Percentiles rank a stretch among this genome's conserved stretches.
Evolutionary conservation across 2,797 vertebrate genomes (phyloP).

Genomic region (Cichlasoma orientale): DNA sequence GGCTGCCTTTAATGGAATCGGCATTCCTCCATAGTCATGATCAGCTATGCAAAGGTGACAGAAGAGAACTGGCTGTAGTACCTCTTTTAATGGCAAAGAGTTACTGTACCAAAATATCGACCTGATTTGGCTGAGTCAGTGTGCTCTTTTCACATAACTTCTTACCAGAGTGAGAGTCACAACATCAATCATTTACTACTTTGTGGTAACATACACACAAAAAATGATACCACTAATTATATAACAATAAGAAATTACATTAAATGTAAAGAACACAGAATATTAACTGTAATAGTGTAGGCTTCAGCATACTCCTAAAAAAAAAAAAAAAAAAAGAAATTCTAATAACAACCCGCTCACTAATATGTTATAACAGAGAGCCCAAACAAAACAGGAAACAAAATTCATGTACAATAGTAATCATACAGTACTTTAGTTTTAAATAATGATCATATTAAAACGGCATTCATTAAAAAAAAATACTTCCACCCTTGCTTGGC

Average conservation of each 20-base stretch:
- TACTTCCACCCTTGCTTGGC: accelerated
- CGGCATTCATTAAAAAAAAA: background rate
- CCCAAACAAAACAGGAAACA: background rate
- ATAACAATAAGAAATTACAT: background rate
- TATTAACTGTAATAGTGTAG: background rate
- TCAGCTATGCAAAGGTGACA: background rate
- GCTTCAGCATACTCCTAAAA: too few species aligned
- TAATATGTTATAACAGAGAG: background rate
- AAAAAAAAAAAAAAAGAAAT: too few species aligned
- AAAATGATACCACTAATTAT: background rate
- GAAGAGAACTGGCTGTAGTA: background rate
- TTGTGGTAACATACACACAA: background rate
- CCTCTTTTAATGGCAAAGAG: background rate
- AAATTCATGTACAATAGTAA: background rate
- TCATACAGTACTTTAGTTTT: background rate
- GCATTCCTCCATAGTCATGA: background rate
- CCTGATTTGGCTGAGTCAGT: background rate
- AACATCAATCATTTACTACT: background rate
- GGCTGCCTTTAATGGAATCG: background rate
- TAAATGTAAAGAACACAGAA: background rate
- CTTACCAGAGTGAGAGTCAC: background rate
- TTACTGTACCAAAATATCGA: background rate
- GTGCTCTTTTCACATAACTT: too few species aligned
- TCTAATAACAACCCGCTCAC: too few species aligned
- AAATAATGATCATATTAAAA: background rate